phyloP scores from a whole-genome alignment of 1,140 invertebrate genomes.

The Xylocopa sonorina region DNA sequence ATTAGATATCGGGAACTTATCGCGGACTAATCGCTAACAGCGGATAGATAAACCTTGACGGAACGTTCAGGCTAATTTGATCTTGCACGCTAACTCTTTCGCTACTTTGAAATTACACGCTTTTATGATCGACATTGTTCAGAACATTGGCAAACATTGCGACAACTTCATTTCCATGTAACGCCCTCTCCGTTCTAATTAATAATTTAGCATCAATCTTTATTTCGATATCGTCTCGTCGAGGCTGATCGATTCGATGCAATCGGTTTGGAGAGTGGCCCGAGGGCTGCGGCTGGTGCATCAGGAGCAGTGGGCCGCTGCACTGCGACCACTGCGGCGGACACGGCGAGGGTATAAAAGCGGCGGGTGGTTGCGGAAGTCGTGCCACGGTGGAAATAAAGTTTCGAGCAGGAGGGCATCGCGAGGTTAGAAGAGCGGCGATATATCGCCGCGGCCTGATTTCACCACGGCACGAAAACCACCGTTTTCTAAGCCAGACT shows the following conservation, averaged over 20 bases:
- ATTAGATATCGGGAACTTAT: slow-evolving; percentile 5
- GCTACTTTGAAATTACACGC: no score
- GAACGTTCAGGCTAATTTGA: background rate
- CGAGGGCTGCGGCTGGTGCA: background rate
- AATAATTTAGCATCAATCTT: no score
- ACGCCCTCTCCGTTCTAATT: no score
- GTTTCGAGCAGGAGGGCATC: slow-evolving; percentile 28
- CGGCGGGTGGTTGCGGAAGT: slow-evolving; percentile 37
- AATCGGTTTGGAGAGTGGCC: background rate
- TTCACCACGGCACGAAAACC: slow-evolving; percentile 26
- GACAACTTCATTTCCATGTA: no score
- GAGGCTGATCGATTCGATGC: no score
- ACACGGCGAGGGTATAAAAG: slow-evolving; percentile 21
- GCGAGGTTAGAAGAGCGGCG: slow-evolving; percentile 38
- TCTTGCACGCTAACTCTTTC: background rate
- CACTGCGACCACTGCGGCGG: slow-evolving; percentile 45
- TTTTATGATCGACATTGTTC: no score
- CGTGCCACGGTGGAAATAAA: slow-evolving; percentile 41
- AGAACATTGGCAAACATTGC: no score
- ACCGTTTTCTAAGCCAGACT: background rate
- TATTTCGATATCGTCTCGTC: background rate
- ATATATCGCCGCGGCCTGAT: slow-evolving; percentile 50
- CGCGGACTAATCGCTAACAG: background rate
- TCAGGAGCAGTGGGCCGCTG: slow-evolving; percentile 31
- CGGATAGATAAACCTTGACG: background rate